Percentiles rank a stretch among this genome's conserved stretches.
phyloP scores from a whole-genome alignment of 2,797 vertebrate species.

The Micromesistius poutassou region DNA sequence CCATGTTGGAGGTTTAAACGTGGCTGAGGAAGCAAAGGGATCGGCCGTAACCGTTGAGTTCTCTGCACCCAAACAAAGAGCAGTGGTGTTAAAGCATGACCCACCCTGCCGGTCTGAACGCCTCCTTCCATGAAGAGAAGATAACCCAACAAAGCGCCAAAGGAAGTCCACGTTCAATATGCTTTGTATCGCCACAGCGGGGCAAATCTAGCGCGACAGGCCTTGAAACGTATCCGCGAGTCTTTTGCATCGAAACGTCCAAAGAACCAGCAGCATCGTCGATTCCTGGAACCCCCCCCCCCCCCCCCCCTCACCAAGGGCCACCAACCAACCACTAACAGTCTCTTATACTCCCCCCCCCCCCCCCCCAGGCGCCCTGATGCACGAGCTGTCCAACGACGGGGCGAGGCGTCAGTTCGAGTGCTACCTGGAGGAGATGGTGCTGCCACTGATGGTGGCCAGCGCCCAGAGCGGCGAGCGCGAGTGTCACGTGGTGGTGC shows the following conservation, averaged over 20 bases:
- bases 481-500: constrained; percentile 96
- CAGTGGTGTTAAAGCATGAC: background rate
- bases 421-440: constrained; percentile 98
- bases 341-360: background rate
- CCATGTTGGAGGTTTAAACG: background rate
- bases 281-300: too few relatives aligned
- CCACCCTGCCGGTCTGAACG: background rate
- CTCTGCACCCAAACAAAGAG: background rate
- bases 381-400: constrained; percentile 98
- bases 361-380: constrained; percentile 84
- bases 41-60: background rate
- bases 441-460: constrained; percentile 95
- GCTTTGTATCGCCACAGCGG: background rate
- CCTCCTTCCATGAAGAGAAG: background rate
- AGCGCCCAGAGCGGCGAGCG: constrained; percentile 94
- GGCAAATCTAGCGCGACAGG: background rate
- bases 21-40: background rate
- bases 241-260: too few relatives aligned
- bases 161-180: background rate
- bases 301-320: too few relatives aligned
- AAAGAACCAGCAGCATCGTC: too few relatives aligned
- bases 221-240: too few relatives aligned
- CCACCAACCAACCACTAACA: background rate
- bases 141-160: background rate
- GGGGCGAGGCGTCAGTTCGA: constrained; percentile 94